Percentiles rank a stretch among this genome's conserved stretches.
These are phyloP conservation scores for Habropoda laboriosa DNA, from an alignment of 1,140 invertebrate genomes.

Conservation along the genomic window DNA sequence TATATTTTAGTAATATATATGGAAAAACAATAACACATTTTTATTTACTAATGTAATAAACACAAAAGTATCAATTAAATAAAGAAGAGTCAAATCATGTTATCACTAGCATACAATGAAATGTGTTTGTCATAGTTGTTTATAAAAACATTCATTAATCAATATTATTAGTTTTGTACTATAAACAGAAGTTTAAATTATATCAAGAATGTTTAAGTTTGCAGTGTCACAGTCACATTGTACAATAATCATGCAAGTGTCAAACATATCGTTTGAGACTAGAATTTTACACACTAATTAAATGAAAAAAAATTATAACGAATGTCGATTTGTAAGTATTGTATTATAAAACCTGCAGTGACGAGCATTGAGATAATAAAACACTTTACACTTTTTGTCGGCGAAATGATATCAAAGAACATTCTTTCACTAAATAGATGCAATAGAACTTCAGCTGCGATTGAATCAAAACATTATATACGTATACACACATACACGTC, in stretches of 20 bases:
- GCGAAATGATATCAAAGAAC: not conserved
- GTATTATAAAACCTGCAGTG: not conserved
- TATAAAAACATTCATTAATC: constrained; percentile 19
- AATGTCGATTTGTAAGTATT: not conserved
- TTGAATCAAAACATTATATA: constrained; percentile 52
- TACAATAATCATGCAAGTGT: constrained; percentile 5
- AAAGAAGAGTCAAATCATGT: not conserved
- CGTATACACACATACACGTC: constrained; percentile 41
- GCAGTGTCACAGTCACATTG: constrained; percentile 21
- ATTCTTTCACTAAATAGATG: constrained; percentile 29
- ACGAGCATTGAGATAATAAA: not conserved
- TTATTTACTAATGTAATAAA: not conserved
- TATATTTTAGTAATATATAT: not conserved
- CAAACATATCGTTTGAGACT: not conserved
- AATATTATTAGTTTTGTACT: not conserved
- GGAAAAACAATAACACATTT: not conserved
- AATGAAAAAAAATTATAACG: constrained; percentile 10
- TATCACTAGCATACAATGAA: not conserved
- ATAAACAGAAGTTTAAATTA: constrained; percentile 11
- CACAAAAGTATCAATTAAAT: not conserved
- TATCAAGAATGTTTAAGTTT: not conserved
- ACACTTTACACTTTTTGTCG: not conserved
- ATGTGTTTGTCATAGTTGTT: not conserved
- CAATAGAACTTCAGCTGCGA: constrained; percentile 33
- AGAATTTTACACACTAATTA: not conserved